Evolutionary conservation across 2,888 invertebrate species (phyloP), one percentile per base, ranked within the genome.

Genomic region (Thera britannica): DNA sequence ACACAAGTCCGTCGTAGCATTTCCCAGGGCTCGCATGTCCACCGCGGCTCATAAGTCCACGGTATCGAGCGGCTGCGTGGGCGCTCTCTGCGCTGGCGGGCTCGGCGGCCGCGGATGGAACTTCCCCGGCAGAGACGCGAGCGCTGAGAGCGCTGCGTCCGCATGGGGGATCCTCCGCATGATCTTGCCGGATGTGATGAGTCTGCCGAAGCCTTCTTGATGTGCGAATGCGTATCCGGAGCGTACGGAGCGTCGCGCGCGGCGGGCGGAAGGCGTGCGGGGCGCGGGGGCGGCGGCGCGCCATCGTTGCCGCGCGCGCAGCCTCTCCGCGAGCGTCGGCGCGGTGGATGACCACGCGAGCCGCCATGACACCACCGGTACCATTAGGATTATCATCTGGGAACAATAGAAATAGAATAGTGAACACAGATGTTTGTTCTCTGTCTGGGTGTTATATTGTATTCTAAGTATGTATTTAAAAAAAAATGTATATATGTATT

Each of bases 161-260:
- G 94, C 94, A 88, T 97, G 97, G 64, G 97, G 97, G 87, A 97
- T 93, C 85, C 97, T 96, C 11, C 91, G 90, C 98, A 99, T 98
- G 83, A 99, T 98, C 92, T 98, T 98, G 70, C 99, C 99, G 59
- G 98, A 98, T 9, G 99, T 99, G 87, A 99, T 99, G 78, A 99
- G 97, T 34, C 86, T 82, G 2, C 86, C 86, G 84, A 86, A 86
- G 80, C 86, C 86, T 76, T 86, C 86, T 92, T 98, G 98, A 93
- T 99, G 99, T 67, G 99, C 98, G 94, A 99, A 99, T 8, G 99
- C 99, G 93, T 99, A 92, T 23, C 99, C 99, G 9, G 99, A 99
- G 67, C 99, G 96, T 73, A 99, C 95, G 44, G 98, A 98, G 80
- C 98, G 96, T 49, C 99, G 95, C 69, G 98, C 98, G 80, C 98